phyloP scores from a whole-genome alignment of 92 coral and sea anemone species.

The Epizoanthus scotinus region DNA sequence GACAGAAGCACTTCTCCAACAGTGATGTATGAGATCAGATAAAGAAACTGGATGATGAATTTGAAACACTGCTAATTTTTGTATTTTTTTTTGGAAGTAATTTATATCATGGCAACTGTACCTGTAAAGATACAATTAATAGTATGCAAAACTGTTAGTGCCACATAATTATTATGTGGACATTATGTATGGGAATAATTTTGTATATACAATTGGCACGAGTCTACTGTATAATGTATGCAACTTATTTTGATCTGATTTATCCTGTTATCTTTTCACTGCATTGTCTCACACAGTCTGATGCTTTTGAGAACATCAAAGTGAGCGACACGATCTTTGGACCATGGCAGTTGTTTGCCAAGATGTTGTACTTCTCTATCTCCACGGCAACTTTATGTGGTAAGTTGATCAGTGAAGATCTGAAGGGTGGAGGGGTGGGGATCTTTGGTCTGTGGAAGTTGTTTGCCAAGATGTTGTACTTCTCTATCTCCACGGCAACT shows the following conservation, averaged over 20 bases:
- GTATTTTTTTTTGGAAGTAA: not conserved
- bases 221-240: too few species aligned
- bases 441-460: not conserved
- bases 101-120: not conserved
- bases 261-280: too few species aligned
- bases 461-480: slow-evolving; percentile 75
- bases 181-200: not conserved
- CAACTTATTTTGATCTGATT: too few species aligned
- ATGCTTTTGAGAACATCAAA: slow-evolving; percentile 17
- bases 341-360: slow-evolving; percentile 60
- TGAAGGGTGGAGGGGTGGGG: not conserved
- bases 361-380: slow-evolving; percentile 80
- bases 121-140: too few species aligned
- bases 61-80: too few species aligned
- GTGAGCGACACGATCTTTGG: slow-evolving; percentile 28
- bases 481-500: slow-evolving; percentile 85
- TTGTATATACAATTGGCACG: too few species aligned
- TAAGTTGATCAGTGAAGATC: slow-evolving; percentile 33
- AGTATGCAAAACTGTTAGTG: too few species aligned
- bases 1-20: too few species aligned
- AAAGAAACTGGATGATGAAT: too few species aligned
- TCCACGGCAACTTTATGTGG: slow-evolving; percentile 92
- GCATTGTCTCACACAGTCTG: not conserved
- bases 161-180: not conserved
- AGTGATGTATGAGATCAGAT: too few species aligned